These are phyloP conservation scores for Formica selysi DNA, from an alignment of 1,140 invertebrate genomes.

Conservation along the genomic window DNA sequence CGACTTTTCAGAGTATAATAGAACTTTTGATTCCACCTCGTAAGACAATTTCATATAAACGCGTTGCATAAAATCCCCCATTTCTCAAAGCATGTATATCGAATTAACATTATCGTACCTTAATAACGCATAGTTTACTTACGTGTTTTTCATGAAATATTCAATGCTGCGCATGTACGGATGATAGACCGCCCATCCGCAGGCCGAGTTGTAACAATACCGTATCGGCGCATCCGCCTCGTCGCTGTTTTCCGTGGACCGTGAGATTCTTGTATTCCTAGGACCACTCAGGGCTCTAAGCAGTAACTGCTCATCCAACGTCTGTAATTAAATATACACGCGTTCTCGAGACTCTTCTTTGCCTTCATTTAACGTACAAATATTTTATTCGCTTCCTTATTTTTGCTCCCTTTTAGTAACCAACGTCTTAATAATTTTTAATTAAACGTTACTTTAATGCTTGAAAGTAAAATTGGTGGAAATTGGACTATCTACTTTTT, in stretches of 20 bases:
- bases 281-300: neutral
- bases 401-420: neutral
- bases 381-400: neutral
- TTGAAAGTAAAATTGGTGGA: neutral
- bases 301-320: neutral
- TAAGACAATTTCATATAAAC: too few relatives aligned
- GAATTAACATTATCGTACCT: constrained; percentile 51
- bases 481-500: neutral
- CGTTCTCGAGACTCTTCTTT: too few relatives aligned
- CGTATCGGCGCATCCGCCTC: neutral
- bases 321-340: neutral
- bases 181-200: constrained; percentile 89
- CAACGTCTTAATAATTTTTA: neutral
- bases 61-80: too few relatives aligned
- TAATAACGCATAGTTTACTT: constrained; percentile 77
- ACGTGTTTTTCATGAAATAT: constrained; percentile 89
- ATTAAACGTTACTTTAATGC: neutral
- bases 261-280: neutral
- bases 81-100: constrained; percentile 3
- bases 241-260: neutral
- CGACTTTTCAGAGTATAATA: too few relatives aligned
- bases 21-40: too few relatives aligned
- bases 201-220: constrained; percentile 84
- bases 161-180: constrained; percentile 85
- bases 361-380: neutral